Evolutionary conservation across 1,140 invertebrate species (phyloP).

Genomic region (Lepidurus couesii): DNA sequence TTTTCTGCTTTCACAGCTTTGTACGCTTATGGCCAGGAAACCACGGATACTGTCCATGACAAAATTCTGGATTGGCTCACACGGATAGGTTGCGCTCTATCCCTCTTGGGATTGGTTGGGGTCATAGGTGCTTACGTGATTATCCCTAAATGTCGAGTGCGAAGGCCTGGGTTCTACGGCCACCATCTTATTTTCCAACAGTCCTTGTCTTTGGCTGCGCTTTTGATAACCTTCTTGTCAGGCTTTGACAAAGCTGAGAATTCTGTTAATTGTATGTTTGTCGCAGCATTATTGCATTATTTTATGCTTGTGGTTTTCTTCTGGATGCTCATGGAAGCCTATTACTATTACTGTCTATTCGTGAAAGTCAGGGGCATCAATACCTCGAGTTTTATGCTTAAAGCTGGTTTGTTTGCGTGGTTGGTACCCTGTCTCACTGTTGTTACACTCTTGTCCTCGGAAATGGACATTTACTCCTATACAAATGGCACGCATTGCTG

Average conservation of each 20-base stretch:
- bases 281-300: constrained; percentile 47
- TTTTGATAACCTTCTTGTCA: constrained; percentile 37
- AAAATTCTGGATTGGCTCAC: constrained; percentile 37
- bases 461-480: constrained; percentile 34
- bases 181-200: constrained; percentile 41
- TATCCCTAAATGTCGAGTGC: constrained; percentile 39
- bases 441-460: constrained; percentile 36
- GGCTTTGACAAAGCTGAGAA: constrained; percentile 37
- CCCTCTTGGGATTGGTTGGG: constrained; percentile 38
- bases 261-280: constrained; percentile 36
- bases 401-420: constrained; percentile 47
- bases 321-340: constrained; percentile 50
- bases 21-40: constrained; percentile 36
- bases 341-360: constrained; percentile 48
- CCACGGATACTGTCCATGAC: constrained; percentile 30
- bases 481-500: constrained; percentile 42
- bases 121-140: constrained; percentile 39
- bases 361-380: constrained; percentile 46
- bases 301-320: constrained; percentile 47
- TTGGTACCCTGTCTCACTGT: constrained; percentile 40
- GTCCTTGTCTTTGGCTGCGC: constrained; percentile 38
- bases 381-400: constrained; percentile 41
- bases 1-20: constrained; percentile 38
- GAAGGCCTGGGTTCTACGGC: constrained; percentile 25
- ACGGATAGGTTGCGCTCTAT: constrained; percentile 38